These are phyloP conservation scores for Penaeus chinensis DNA, from an alignment of 1,140 invertebrate genomes.

Conservation along the genomic window DNA sequence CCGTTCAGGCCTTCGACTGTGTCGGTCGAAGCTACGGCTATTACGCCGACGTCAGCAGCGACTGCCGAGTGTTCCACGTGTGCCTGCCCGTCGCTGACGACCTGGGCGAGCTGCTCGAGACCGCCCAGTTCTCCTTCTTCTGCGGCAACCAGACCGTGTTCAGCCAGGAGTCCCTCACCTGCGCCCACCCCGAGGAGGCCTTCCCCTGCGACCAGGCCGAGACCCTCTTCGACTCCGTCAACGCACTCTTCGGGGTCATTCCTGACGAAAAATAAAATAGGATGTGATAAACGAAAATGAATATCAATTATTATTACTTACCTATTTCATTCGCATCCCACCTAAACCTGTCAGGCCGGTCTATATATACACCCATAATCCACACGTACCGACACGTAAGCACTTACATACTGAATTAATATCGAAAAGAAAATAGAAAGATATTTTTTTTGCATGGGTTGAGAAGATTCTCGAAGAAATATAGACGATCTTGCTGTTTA, in stretches of 20 bases:
- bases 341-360: too few species aligned
- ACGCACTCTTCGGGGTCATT: constrained; percentile 22
- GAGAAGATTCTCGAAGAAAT: too few species aligned
- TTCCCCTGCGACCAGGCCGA: constrained; percentile 35
- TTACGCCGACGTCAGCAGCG: constrained; percentile 47
- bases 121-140: constrained; percentile 32
- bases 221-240: constrained; percentile 23
- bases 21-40: constrained; percentile 30
- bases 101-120: constrained; percentile 6
- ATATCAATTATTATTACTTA: too few species aligned
- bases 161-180: constrained; percentile 48
- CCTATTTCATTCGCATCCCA: too few species aligned
- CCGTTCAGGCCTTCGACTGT: constrained; percentile 21
- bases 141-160: constrained; percentile 55
- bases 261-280: neutral
- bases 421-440: too few species aligned
- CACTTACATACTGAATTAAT: too few species aligned
- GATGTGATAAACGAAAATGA: too few species aligned
- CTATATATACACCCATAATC: too few species aligned
- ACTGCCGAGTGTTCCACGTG: constrained; percentile 49
- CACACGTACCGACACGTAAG: too few species aligned
- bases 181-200: constrained; percentile 12
- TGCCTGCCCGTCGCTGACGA: constrained; percentile 40
- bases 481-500: too few species aligned
- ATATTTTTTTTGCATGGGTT: too few species aligned